Conservation (phyloP, 2,113 vertebrate genomes). For the Micronisus gabar region DNA sequence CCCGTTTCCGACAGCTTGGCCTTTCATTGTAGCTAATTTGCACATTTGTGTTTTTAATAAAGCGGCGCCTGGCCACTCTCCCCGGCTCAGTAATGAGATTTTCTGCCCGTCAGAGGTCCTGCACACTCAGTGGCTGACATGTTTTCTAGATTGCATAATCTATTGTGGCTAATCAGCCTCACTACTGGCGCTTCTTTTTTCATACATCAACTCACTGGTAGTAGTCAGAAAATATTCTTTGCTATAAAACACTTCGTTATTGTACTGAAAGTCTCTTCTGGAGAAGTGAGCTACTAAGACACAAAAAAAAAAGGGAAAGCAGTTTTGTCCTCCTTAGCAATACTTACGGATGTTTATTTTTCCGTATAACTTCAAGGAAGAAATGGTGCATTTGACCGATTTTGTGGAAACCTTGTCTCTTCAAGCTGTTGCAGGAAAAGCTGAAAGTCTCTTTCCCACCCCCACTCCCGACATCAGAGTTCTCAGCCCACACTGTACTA, state of each 20-base stretch:
- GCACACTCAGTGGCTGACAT: neutral
- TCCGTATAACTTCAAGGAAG: neutral
- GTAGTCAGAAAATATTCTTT: neutral
- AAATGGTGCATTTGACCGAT: neutral
- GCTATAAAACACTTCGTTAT: neutral
- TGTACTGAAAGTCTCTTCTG: neutral
- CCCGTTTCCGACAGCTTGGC: neutral
- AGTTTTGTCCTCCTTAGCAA: neutral
- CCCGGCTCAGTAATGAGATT: neutral
- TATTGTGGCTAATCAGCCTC: neutral
- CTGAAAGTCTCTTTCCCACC: neutral
- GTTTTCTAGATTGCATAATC: neutral
- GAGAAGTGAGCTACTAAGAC: neutral
- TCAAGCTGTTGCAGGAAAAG: neutral
- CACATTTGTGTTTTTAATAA: neutral
- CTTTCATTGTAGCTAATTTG: neutral
- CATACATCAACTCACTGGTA: neutral
- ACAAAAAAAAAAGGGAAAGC: neutral
- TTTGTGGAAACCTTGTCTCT: neutral
- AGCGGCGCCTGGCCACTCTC: neutral
- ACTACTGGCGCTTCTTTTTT: neutral
- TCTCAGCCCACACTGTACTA: neutral
- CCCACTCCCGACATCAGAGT: fast-evolving
- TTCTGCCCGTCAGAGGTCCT: neutral
- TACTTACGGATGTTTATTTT: neutral